These are phyloP conservation scores for Zosterops hypoxanthus DNA, from an alignment of 2,113 vertebrate species.

Conservation along the genomic window DNA sequence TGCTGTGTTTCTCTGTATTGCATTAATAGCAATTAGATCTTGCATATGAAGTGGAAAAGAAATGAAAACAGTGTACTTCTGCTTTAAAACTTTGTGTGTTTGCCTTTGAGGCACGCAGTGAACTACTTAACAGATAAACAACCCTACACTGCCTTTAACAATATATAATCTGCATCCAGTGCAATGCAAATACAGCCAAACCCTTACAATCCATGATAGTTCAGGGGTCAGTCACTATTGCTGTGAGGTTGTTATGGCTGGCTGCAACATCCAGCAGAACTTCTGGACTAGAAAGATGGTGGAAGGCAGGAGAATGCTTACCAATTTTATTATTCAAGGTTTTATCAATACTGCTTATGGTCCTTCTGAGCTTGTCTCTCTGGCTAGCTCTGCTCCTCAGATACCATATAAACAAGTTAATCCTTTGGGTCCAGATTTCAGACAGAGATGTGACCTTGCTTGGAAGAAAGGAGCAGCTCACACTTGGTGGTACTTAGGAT, in stretches of 20 bases:
- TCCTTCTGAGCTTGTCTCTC: no score
- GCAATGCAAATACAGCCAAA: not conserved
- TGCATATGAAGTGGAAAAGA: not conserved
- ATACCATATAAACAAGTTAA: no score
- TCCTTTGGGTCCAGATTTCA: no score
- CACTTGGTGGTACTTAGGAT: no score
- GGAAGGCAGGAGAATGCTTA: not conserved
- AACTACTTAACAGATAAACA: not conserved
- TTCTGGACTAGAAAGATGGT: not conserved
- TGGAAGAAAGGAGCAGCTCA: no score
- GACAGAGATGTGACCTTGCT: no score
- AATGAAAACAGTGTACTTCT: not conserved
- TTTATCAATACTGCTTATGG: not conserved
- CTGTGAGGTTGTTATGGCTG: not conserved
- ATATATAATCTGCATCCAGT: not conserved
- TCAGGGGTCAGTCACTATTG: not conserved
- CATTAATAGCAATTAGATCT: slow-evolving; percentile 7
- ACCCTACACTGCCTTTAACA: not conserved
- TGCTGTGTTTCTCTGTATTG: not conserved
- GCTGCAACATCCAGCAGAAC: not conserved
- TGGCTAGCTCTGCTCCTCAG: no score
- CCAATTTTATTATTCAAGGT: not conserved
- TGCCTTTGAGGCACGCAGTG: not conserved
- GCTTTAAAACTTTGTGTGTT: not conserved
- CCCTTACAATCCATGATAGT: not conserved